A percentile compares a stretch with the other conserved stretches of the same genome.
Evolutionary conservation across 2,113 vertebrate species (phyloP).

Genomic region (Terrapene triunguis): DNA sequence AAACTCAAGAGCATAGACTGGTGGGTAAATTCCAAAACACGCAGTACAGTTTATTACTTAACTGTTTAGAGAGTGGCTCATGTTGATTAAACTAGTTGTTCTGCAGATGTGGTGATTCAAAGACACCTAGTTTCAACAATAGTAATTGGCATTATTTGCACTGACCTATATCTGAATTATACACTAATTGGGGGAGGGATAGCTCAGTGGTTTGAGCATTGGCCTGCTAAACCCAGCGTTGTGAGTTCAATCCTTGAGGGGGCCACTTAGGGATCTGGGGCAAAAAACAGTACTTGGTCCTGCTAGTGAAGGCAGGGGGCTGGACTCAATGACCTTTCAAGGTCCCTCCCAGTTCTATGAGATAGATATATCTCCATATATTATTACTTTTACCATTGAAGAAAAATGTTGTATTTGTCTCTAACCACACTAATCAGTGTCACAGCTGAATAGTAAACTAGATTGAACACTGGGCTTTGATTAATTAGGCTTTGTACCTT

Average conservation of each 20-base stretch:
- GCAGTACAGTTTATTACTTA: constrained; percentile 17
- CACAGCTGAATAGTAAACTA: not conserved
- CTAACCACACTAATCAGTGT: not conserved
- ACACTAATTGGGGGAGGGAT: too few relatives aligned
- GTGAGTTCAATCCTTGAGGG: too few relatives aligned
- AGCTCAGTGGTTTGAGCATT: too few relatives aligned
- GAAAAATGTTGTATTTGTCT: not conserved
- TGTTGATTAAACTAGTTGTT: constrained; percentile 24
- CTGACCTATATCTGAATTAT: not conserved
- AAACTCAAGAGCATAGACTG: constrained; percentile 29
- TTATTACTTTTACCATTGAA: not conserved
- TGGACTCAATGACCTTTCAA: too few relatives aligned
- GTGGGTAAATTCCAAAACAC: too few relatives aligned
- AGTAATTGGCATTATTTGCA: not conserved
- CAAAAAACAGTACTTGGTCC: too few relatives aligned
- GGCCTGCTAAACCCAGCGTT: too few relatives aligned
- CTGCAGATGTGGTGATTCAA: not conserved
- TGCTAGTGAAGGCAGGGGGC: too few relatives aligned
- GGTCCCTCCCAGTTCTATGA: too few relatives aligned
- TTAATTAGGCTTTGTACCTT: constrained; percentile 33
- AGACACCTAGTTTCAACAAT: constrained; percentile 13
- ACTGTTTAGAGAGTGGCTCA: constrained; percentile 28
- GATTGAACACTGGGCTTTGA: not conserved
- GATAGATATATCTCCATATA: too few relatives aligned
- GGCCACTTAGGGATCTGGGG: too few relatives aligned